Base-by-base conservation (phyloP, 2,888 invertebrate genomes). In the Zelleria hepariella region DNA sequence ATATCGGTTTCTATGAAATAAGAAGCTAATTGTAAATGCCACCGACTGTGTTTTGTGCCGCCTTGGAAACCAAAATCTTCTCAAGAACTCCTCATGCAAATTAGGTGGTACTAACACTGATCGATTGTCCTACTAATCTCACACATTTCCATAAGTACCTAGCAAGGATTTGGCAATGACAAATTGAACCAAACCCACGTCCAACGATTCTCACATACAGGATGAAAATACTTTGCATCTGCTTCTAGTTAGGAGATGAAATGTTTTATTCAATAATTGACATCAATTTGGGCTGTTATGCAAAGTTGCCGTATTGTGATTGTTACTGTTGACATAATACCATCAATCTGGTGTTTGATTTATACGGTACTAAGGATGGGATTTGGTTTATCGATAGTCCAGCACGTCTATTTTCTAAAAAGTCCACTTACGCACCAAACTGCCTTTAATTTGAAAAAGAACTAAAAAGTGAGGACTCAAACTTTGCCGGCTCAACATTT, bases 311-410 rank as follows among this genome's bases (percentile, higher is more conserved):
- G 71, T 67, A 78, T 82, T 85, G 74, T 79, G 77, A 78, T 82
- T 78, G 82, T 78, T 74, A 69, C 81, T 86, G 86, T 86, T 87
- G 88, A 86, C 85, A 87, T 87, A 87, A 87, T 86, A 86, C 82
- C 82, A 86, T 86, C 86, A 84, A 86, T 86, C 80, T 78, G 73
- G 67, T 75, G 78, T 77, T 80, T 84, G 83, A 86, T 84, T 83
- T 85, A 78, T 78, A 65, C 65, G 72, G 69, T 61, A n/a, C 78
- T 58, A 70, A 73, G 24, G 42, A 63, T 64, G 32, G 66, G n/a
- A 64, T 18, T 15, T 18, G n/a, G 66, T 25, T 23, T 53, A 25
- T 53, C 53, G 53, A 53, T 59, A 32, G 55, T 48, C 24, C 32
- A 58, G 27, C 1, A n/a, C n/a, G n/a, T n/a, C n/a, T n/a, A n/a